Evolutionary conservation across 37 sponge, comb jelly and placozoan species (phyloP), one percentile per base, ranked within the genome.

Genomic region (Spongilla lacustris): DNA sequence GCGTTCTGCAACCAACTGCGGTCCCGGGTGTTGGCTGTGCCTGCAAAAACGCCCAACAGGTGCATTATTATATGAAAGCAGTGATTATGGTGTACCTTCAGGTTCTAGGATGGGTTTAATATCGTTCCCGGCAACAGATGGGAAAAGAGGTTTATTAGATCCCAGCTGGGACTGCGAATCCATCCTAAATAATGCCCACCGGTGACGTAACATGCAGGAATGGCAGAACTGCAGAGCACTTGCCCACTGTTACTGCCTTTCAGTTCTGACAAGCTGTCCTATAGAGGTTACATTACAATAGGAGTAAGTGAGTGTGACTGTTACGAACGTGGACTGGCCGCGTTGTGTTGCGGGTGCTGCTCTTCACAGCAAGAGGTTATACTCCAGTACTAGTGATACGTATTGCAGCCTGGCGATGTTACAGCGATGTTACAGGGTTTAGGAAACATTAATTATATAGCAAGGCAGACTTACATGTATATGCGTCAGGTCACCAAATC

Each of bases 1-100:
- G 67, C 67, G 27, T 84, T 84, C 31, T 84, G 76, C 67, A 84
- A 36, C 84, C 84, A 84, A 66, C 76, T 84, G 38, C 46, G 66
- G 17, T 84, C 84, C 21, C 35, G 67, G 13, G 26, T 14, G 58
- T 58, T 58, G 58, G 21, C 21, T 8, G 12, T 0, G 58, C 21
- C 75, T 36, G 35, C 31, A 74, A 24, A 23, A 36, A 74, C 34
- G 8, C 14, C 28, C 27, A 27, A 29, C 13, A 32, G 25, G 14
- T 72, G 73, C 73, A 13, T 14, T 33, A 13, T 14, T 33, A 58
- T 58, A 14, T 19, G 1, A 17, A 1, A 17, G 58, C 58, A 14
- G 21, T 58, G 58, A 13, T 58, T 58, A 58, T 17, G 58, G 58
- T 58, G 58, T 58, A 58, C 58, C 58, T 58, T 58, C 58, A 58